A percentile compares a stretch with the other conserved stretches of the same genome.
Evolutionary conservation across 2,888 invertebrate species (phyloP).

Genomic region (Frankliniella intonsa): DNA sequence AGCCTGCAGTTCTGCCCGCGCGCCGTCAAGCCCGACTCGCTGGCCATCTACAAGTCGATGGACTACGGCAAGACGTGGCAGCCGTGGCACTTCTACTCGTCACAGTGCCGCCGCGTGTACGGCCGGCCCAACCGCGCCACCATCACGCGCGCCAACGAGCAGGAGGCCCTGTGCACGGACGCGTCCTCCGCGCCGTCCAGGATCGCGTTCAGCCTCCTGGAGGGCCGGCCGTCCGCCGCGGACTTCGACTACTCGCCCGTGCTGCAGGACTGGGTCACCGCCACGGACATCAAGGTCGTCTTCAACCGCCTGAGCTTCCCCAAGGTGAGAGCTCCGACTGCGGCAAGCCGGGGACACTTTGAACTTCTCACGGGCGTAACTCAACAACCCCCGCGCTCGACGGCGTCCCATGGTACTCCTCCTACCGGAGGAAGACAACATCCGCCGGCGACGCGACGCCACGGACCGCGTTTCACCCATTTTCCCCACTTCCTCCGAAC

Average conservation of each 20-base stretch:
- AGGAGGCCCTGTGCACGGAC: conserved; percentile 95
- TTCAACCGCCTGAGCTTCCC: conserved; percentile 79
- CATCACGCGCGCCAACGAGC: conserved; percentile 92
- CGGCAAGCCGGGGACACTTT: not conserved
- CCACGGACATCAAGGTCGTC: conserved; percentile 91
- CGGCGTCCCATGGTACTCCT: not conserved
- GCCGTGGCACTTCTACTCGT: conserved; percentile 96
- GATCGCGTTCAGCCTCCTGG: conserved; percentile 93
- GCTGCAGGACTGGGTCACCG: conserved; percentile 97
- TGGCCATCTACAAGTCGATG: conserved; percentile 94
- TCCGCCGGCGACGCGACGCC: too few species aligned
- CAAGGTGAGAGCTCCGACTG: not conserved
- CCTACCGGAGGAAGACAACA: too few species aligned
- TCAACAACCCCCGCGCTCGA: not conserved
- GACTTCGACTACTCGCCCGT: conserved; percentile 95
- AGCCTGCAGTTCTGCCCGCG: conserved; percentile 92
- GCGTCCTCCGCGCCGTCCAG: conserved; percentile 58
- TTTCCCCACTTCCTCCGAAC: too few species aligned
- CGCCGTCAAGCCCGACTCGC: conserved; percentile 90
- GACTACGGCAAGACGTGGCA: conserved; percentile 97
- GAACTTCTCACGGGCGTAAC: too few species aligned
- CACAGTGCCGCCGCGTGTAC: conserved; percentile 87
- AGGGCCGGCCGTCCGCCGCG: conserved; percentile 89
- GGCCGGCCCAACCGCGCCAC: conserved; percentile 79
- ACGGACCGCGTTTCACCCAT: too few species aligned